These are phyloP conservation scores for Bibio marci DNA, from an alignment of 2,888 invertebrate species.

Conservation along the genomic window DNA sequence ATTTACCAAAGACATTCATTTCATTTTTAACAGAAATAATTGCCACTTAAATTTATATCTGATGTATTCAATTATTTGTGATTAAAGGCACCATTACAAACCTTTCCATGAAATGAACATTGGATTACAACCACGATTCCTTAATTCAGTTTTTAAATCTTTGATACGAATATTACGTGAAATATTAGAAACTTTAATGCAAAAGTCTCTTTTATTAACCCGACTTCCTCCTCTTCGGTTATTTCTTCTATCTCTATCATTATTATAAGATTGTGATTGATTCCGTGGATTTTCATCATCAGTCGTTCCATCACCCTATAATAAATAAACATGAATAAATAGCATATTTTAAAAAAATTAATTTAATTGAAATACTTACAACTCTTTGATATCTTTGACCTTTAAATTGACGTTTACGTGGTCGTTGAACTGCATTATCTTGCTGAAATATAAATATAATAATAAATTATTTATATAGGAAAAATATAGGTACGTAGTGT, in stretches of 20 bases:
- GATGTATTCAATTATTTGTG: no score
- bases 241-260: not conserved
- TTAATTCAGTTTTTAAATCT: constrained; percentile 55
- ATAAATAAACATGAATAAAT: not conserved
- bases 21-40: no score
- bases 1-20: no score
- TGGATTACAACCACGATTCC: constrained; percentile 57
- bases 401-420: no score
- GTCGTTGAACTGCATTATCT: no score
- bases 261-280: not conserved
- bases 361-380: no score
- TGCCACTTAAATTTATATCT: no score
- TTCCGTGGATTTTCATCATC: not conserved
- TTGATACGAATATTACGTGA: constrained; percentile 51
- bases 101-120: constrained; percentile 60
- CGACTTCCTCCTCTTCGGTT: constrained; percentile 1
- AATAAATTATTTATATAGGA: no score
- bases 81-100: constrained; percentile 8
- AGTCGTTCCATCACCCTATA: not conserved
- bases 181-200: constrained; percentile 49
- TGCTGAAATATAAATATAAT: no score
- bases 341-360: no score
- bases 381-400: no score
- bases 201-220: constrained; percentile 21
- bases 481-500: no score